Evolutionary conservation across 1,140 invertebrate genomes (phyloP).

Genomic region (Holotrichia oblita): DNA sequence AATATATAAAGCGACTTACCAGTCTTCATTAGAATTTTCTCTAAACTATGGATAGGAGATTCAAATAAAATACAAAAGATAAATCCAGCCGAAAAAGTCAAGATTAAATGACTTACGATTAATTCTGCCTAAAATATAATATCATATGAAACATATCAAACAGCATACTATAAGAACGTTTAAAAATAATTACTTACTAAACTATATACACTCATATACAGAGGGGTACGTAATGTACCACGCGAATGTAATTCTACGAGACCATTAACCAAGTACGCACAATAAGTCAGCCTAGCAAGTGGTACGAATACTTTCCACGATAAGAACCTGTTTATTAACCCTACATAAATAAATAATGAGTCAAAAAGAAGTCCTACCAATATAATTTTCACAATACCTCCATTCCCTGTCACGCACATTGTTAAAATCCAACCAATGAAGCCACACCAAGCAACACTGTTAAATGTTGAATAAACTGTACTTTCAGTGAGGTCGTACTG

Average conservation of each 20-base stretch:
- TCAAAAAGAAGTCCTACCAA: too few species aligned
- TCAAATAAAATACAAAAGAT: too few species aligned
- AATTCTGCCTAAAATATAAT: constrained; percentile 64
- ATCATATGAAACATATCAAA: constrained; percentile 47
- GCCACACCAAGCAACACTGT: constrained; percentile 72
- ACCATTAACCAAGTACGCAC: constrained; percentile 76
- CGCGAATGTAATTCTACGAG: constrained; percentile 70
- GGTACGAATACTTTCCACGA: constrained; percentile 72
- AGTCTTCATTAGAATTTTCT: constrained; percentile 63
- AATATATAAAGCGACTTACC: too few species aligned
- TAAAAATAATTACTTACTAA: constrained; percentile 60
- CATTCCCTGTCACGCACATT: constrained; percentile 76
- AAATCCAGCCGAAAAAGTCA: constrained; percentile 71
- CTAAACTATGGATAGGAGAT: constrained; percentile 75
- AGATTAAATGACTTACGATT: constrained; percentile 65
- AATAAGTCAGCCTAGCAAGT: constrained; percentile 73
- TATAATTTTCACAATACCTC: constrained; percentile 62
- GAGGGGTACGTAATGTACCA: constrained; percentile 66
- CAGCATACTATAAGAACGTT: neutral
- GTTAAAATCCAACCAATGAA: constrained; percentile 76
- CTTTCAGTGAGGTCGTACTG: constrained; percentile 68
- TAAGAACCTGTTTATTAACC: constrained; percentile 69
- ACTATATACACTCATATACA: constrained; percentile 62
- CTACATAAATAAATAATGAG: constrained; percentile 56
- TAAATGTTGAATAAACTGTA: constrained; percentile 72